These are phyloP conservation scores for Oligia latruncula DNA, from an alignment of 2,888 invertebrate species.

Conservation along the genomic window DNA sequence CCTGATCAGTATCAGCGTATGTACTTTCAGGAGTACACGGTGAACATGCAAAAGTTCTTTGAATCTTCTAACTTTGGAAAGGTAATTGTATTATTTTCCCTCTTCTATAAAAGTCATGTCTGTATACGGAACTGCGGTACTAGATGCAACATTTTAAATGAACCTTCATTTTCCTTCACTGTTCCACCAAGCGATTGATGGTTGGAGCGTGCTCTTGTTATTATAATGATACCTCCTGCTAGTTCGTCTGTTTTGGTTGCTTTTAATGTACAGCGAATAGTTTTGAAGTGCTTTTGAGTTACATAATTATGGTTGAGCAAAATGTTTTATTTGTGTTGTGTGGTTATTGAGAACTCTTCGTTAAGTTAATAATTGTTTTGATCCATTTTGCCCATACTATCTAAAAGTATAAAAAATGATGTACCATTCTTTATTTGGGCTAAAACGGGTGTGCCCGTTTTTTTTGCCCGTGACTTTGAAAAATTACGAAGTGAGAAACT, in stretches of 20 bases:
- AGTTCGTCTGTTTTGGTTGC: neutral
- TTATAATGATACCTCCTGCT: conserved; percentile 34
- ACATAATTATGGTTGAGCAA: neutral
- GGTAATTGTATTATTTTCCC: neutral
- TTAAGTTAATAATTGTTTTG: neutral
- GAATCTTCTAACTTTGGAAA: neutral
- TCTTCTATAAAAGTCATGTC: neutral
- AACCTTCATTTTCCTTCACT: neutral
- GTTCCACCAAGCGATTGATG: conserved; percentile 13
- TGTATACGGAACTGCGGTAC: conserved; percentile 5
- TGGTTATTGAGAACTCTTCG: neutral
- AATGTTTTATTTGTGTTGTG: neutral
- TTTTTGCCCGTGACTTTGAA: neutral
- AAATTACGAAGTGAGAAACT: neutral
- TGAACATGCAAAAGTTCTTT: neutral
- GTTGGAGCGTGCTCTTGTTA: conserved; percentile 26
- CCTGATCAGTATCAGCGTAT: neutral
- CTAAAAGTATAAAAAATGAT: neutral
- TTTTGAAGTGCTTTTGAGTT: neutral
- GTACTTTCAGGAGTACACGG: neutral
- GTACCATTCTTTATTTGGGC: neutral
- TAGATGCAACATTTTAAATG: neutral
- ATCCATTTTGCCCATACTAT: neutral
- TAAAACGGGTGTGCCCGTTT: too few relatives aligned
- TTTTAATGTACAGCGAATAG: neutral